A percentile compares a stretch with the other conserved stretches of the same genome.
These are phyloP conservation scores for Calephelis perditalis DNA, from an alignment of 2,888 invertebrate genomes.

Conservation along the genomic window DNA sequence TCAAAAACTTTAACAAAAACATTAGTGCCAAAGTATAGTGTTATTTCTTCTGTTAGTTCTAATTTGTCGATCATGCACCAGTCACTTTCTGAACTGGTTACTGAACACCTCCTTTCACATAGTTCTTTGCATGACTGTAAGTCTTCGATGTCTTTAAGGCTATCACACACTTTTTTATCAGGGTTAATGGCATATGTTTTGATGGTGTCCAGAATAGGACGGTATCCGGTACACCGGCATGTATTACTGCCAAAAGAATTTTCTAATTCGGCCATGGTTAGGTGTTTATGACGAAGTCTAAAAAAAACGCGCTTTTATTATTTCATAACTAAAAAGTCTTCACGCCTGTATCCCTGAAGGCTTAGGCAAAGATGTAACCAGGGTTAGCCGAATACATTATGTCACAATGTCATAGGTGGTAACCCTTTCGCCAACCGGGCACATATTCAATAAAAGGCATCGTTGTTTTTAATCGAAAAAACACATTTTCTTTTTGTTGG, in stretches of 20 bases:
- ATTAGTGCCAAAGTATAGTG: slow-evolving; percentile 63
- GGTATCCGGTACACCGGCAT: slow-evolving; percentile 88
- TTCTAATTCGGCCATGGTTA: slow-evolving; percentile 83
- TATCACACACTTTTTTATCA: slow-evolving; percentile 63
- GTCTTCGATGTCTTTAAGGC: slow-evolving; percentile 71
- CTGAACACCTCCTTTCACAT: slow-evolving; percentile 50
- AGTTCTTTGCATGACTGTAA: slow-evolving; percentile 36
- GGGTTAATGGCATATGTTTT: slow-evolving; percentile 83
- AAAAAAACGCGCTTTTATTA: background rate
- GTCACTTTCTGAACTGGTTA: slow-evolving; percentile 42
- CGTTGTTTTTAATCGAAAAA: no score
- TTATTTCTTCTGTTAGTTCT: slow-evolving; percentile 40
- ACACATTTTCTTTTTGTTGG: no score
- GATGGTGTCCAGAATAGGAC: slow-evolving; percentile 86
- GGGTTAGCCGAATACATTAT: no score
- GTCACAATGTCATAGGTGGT: no score
- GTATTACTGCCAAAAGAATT: slow-evolving; percentile 87
- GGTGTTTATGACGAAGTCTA: slow-evolving; percentile 69
- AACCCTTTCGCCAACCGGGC: no score
- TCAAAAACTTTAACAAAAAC: slow-evolving; percentile 70
- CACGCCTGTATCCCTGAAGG: no score
- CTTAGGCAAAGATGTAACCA: no score
- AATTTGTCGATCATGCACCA: slow-evolving; percentile 44
- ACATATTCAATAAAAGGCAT: no score
- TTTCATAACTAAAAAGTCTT: no score